phyloP scores from a whole-genome alignment of 2,113 vertebrate species.

The Zootoca vivipara region DNA sequence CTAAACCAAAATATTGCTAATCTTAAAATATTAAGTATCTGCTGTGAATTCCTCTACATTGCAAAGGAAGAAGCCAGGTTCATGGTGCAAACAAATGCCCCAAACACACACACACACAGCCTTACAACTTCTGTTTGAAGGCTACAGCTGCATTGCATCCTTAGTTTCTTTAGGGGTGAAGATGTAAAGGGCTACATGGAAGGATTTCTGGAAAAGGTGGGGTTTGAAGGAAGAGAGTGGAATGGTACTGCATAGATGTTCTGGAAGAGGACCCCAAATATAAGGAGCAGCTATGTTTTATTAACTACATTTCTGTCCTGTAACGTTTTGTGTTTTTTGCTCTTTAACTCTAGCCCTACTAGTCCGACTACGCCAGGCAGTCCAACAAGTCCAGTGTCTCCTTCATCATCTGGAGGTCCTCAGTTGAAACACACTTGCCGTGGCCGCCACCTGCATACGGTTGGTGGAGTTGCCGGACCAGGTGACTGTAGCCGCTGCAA shows the following conservation, averaged over 20 bases:
- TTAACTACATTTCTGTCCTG: not conserved
- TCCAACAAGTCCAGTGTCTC: constrained; percentile 77
- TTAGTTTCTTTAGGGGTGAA: not conserved
- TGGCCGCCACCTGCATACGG: constrained; percentile 90
- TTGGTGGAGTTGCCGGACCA: constrained; percentile 82
- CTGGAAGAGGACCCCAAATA: not conserved
- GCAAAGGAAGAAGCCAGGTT: not conserved
- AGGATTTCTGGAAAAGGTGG: not conserved
- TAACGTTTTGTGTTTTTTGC: not conserved
- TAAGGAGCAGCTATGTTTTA: not conserved
- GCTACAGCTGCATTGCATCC: not conserved
- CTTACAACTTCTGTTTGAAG: not conserved
- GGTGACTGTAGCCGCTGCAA: constrained; percentile 90
- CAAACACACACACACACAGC: not conserved
- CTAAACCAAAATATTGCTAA: not conserved
- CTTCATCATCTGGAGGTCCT: constrained; percentile 75
- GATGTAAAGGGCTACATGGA: not conserved
- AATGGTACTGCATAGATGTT: not conserved
- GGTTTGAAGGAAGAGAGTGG: not conserved
- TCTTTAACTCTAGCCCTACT: constrained; percentile 49
- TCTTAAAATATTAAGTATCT: not conserved
- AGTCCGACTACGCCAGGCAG: constrained; percentile 78
- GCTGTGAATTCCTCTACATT: not conserved
- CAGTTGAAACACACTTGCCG: constrained; percentile 85
- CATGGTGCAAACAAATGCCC: too few relatives aligned